Evolutionary conservation across 2,797 vertebrate species (phyloP).

Genomic region (Chiloscyllium punctatum): DNA sequence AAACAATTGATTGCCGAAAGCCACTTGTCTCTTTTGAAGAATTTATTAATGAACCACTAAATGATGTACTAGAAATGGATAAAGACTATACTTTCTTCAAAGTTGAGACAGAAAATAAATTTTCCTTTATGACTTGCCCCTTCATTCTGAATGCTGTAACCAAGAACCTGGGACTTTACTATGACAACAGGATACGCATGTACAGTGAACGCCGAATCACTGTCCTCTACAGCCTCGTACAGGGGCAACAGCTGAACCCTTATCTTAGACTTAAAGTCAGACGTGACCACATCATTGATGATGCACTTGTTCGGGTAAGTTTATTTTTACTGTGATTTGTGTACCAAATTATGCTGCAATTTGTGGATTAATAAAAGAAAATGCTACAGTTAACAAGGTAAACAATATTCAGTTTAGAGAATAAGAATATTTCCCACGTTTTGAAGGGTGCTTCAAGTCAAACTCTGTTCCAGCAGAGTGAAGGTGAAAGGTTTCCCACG

Average conservation of each 20-base stretch:
- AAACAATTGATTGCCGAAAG: constrained; percentile 77
- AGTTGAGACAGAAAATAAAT: constrained; percentile 94
- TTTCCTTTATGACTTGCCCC: constrained; percentile 97
- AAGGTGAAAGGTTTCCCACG: neutral
- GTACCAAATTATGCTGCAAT: too few relatives aligned
- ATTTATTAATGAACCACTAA: constrained; percentile 92
- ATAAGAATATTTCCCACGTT: neutral
- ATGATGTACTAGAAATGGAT: constrained; percentile 98
- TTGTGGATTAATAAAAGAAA: neutral
- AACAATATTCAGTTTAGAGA: neutral
- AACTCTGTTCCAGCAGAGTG: neutral
- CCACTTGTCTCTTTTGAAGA: constrained; percentile 92
- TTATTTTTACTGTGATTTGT: neutral
- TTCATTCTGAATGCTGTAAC: constrained; percentile 93
- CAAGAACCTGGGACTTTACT: constrained; percentile 94
- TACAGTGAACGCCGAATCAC: constrained; percentile 96
- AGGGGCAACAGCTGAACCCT: constrained; percentile 89
- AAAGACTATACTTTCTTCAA: constrained; percentile 99
- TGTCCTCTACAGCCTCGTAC: constrained; percentile 95
- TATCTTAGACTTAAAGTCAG: constrained; percentile 92
- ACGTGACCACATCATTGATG: constrained; percentile 95
- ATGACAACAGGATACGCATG: constrained; percentile 97
- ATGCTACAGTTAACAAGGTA: neutral
- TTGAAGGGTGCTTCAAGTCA: neutral
- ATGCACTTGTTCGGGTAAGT: constrained; percentile 94